phyloP scores from a whole-genome alignment of 2,888 invertebrate genomes.

The Cabera pusaria region DNA sequence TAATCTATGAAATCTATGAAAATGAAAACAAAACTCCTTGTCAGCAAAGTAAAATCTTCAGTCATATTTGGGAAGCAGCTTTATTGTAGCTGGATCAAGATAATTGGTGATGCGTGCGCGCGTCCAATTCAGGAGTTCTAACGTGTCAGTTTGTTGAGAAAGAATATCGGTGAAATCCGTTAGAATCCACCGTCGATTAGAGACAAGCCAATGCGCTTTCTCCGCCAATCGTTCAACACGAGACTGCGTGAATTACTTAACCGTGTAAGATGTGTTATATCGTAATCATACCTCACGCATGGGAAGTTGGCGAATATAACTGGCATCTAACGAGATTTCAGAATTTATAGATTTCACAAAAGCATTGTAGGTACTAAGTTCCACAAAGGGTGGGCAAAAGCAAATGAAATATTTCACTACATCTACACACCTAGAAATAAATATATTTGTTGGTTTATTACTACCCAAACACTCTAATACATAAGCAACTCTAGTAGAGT shows the following conservation, averaged over 20 bases:
- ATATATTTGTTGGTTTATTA: too few species aligned
- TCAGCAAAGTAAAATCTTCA: too few species aligned
- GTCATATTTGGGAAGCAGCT: constrained; percentile 1
- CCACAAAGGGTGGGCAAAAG: too few species aligned
- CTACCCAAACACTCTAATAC: too few species aligned
- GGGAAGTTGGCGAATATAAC: neutral
- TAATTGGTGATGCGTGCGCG: constrained; percentile 47
- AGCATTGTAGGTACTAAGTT: too few species aligned
- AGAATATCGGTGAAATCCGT: constrained; percentile 58
- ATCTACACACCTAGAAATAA: too few species aligned
- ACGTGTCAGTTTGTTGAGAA: constrained; percentile 35
- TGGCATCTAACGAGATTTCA: too few species aligned
- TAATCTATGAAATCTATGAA: too few species aligned
- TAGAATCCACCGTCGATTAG: constrained; percentile 45
- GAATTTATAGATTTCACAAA: too few species aligned
- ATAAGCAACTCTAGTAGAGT: too few species aligned
- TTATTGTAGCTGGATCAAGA: constrained; percentile 17
- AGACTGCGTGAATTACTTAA: constrained; percentile 44
- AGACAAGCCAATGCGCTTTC: constrained; percentile 52
- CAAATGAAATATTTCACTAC: too few species aligned
- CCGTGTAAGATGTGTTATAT: constrained; percentile 29
- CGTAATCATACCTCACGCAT: constrained; percentile 23
- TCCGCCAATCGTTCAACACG: constrained; percentile 44
- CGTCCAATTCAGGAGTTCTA: constrained; percentile 46
- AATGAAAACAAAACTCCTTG: too few species aligned